phyloP scores from a whole-genome alignment of 2,888 invertebrate species.

The Meiosimyza platycephala region DNA sequence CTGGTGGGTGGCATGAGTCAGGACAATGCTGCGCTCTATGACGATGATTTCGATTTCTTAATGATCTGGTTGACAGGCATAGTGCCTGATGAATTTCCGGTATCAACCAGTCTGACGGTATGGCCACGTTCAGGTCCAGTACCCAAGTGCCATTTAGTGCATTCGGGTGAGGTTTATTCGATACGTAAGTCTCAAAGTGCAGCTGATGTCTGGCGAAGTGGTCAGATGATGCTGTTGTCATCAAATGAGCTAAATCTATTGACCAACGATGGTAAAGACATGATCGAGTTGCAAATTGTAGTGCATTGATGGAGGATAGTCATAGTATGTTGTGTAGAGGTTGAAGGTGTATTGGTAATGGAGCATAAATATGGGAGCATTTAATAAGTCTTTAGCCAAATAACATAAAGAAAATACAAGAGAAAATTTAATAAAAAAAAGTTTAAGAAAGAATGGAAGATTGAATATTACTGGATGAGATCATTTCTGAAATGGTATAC shows the following conservation, averaged over 20 bases:
- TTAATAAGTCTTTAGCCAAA: too few species aligned
- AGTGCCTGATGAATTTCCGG: constrained; percentile 48
- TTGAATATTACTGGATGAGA: background rate
- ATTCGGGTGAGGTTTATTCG: constrained; percentile 56
- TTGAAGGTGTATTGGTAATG: too few species aligned
- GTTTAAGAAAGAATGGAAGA: background rate
- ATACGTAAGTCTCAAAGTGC: constrained; percentile 51
- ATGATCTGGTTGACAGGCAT: constrained; percentile 61
- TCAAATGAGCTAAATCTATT: constrained; percentile 48
- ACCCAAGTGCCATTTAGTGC: constrained; percentile 52
- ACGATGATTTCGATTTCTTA: constrained; percentile 44
- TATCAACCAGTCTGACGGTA: constrained; percentile 54
- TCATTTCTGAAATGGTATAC: background rate
- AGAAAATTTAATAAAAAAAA: background rate
- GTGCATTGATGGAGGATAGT: constrained; percentile 44
- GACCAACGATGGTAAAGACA: constrained; percentile 52
- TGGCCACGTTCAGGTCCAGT: constrained; percentile 50
- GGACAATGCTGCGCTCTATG: background rate
- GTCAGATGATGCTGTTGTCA: constrained; percentile 52
- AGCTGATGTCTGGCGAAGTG: constrained; percentile 50
- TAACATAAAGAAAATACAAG: background rate
- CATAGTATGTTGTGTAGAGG: too few species aligned
- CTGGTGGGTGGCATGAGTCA: constrained; percentile 38
- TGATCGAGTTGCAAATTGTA: constrained; percentile 54
- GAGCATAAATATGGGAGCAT: too few species aligned